Base-by-base conservation (phyloP, 2,888 invertebrate species). In the Apamea monoglypha region DNA sequence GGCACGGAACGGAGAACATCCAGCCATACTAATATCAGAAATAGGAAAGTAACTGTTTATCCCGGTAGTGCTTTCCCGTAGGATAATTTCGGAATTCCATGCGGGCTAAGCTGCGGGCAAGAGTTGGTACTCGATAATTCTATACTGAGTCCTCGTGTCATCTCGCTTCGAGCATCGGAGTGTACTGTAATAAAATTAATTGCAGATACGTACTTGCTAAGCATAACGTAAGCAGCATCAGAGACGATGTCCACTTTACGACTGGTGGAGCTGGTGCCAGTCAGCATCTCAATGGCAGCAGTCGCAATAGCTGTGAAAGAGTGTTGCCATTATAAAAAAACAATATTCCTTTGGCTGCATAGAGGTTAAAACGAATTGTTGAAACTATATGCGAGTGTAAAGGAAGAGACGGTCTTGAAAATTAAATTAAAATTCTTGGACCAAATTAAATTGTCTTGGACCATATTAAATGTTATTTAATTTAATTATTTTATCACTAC, bases 201-300 rank as follows among this genome's bases (percentile, higher is more conserved):
- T 56, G 12, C 3, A n/a, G n/a, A 40, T 40, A 83, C 84, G 5
- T 80, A 85, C 97, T 95, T 96, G 91, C 97, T 97, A 25, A 99
- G 95, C 92, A 99, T 98, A 14, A 97, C 97, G 94, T 99, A 99
- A 1, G 99, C 99, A 6, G 99, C 99, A 95, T 99, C 99, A 0
- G 98, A 98, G 93, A 99, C 97, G 84, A 99, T 99, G 44, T 99
- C 98, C 0, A 98, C 98, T 92, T 98, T 98, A 71, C 99, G 97
- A 88, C 98, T 98, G 59, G 97, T 97, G 0, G 97, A 97, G 0
- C 98, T 97, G 32, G 98, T 98, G 0, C 98, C 99, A 0, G 98
- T 97, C 78, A 99, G 92, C 98, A 99, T 98, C 93, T 98, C 98
- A 87, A 99, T 98, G 18, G 99, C 99, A 2, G 99, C 99, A 0